Evolutionary conservation across 1,140 invertebrate species (phyloP).

Genomic region (Drosophila bipectinata): DNA sequence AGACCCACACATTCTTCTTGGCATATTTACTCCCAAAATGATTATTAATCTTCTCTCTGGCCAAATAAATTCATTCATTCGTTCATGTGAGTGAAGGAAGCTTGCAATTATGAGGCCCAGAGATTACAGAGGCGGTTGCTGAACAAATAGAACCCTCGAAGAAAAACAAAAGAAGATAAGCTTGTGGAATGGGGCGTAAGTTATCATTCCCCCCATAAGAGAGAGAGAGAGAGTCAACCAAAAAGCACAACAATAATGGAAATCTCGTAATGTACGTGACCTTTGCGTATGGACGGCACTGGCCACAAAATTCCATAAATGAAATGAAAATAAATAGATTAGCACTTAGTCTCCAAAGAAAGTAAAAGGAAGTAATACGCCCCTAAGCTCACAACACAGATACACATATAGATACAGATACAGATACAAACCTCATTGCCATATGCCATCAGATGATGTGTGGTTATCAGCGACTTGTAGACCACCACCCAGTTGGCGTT

Average conservation of each 20-base stretch:
- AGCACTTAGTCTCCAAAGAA: slow-evolving; percentile 27
- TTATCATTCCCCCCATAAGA: not conserved
- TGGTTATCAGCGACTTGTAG: slow-evolving; percentile 98
- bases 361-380: slow-evolving; percentile 22
- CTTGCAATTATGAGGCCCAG: slow-evolving; percentile 22
- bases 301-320: slow-evolving; percentile 15
- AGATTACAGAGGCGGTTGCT: slow-evolving; percentile 1
- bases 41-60: not conserved
- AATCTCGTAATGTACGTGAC: slow-evolving; percentile 36
- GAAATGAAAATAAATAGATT: slow-evolving; percentile 22
- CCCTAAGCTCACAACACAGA: slow-evolving; percentile 11
- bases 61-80: slow-evolving; percentile 5
- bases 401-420: slow-evolving; percentile 9
- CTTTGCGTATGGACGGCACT: slow-evolving; percentile 13
- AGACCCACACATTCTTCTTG: too few relatives aligned
- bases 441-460: slow-evolving; percentile 99
- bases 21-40: not conserved
- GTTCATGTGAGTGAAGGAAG: slow-evolving; percentile 9
- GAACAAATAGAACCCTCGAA: slow-evolving; percentile 14
- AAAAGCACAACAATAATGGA: slow-evolving; percentile 25
- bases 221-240: not conserved
- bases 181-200: slow-evolving; percentile 1
- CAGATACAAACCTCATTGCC: slow-evolving; percentile 95
- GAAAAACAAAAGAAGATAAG: slow-evolving; percentile 30
- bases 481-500: slow-evolving; percentile 99